These are phyloP conservation scores for Pinna nobilis DNA, from an alignment of 1,140 invertebrate species.

Conservation along the genomic window DNA sequence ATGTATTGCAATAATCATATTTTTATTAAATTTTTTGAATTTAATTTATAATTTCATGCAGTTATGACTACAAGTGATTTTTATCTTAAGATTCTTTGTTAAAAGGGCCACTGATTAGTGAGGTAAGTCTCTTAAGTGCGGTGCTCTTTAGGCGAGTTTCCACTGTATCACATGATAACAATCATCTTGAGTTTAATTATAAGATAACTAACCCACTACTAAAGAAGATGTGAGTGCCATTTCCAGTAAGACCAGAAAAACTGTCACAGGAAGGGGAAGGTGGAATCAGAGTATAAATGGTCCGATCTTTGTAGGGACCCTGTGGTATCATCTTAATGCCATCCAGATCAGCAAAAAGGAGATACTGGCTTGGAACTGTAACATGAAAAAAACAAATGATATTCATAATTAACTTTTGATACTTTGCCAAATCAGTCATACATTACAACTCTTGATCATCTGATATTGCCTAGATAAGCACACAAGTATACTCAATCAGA, in stretches of 20 bases:
- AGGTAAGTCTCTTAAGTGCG: no score
- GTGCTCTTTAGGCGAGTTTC: no score
- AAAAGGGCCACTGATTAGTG: no score
- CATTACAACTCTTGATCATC: background rate
- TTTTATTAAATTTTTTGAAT: no score
- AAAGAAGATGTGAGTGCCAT: background rate
- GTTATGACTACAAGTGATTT: no score
- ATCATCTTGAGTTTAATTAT: no score
- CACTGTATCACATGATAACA: no score
- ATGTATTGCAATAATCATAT: no score
- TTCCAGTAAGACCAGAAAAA: conserved; percentile 4
- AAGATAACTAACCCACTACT: no score
- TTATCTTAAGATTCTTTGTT: no score
- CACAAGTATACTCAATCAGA: background rate
- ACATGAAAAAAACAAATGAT: background rate
- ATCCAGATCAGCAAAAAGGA: conserved; percentile 11
- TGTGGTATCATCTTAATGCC: conserved; percentile 11
- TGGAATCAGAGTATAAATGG: background rate
- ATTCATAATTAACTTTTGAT: background rate
- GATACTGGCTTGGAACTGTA: background rate
- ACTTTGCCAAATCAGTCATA: background rate
- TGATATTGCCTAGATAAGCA: background rate
- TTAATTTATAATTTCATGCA: no score
- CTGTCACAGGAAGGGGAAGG: background rate
- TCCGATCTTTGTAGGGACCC: background rate